Percentiles rank a stretch among this genome's conserved stretches.
These are phyloP conservation scores for Coregonus ussuriensis DNA, from an alignment of 2,797 vertebrate species.

Conservation along the genomic window DNA sequence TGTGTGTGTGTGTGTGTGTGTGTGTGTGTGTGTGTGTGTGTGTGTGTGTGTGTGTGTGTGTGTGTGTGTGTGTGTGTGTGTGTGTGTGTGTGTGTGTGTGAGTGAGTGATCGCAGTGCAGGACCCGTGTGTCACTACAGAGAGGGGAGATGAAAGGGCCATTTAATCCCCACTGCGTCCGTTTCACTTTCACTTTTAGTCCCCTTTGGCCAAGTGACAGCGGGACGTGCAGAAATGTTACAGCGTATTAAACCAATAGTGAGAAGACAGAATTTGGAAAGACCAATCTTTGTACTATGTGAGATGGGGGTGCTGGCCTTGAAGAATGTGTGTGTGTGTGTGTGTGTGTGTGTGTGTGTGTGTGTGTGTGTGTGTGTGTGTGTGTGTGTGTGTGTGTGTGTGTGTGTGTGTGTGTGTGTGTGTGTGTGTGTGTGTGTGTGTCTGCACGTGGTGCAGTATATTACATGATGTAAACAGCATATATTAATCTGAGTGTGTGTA, in stretches of 20 bases:
- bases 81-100: too few species aligned
- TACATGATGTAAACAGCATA: neutral
- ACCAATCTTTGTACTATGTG: neutral
- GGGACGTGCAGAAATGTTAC: neutral
- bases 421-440: too few species aligned
- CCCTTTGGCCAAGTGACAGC: neutral
- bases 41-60: too few species aligned
- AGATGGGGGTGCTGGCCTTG: neutral
- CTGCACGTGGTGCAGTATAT: neutral
- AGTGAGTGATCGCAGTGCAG: neutral
- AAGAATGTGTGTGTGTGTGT: neutral
- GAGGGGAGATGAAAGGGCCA: conserved; percentile 12
- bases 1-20: neutral
- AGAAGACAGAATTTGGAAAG: neutral
- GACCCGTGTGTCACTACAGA: neutral
- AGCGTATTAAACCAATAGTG: neutral
- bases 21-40: too few species aligned
- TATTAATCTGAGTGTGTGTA: neutral
- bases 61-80: too few species aligned
- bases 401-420: too few species aligned
- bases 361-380: too few species aligned
- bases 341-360: neutral
- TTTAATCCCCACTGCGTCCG: conserved; percentile 3
- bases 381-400: neutral
- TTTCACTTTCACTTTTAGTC: neutral